Conservation (phyloP, 2,797 vertebrate genomes). For the Pteronotus mesoamericanus region DNA sequence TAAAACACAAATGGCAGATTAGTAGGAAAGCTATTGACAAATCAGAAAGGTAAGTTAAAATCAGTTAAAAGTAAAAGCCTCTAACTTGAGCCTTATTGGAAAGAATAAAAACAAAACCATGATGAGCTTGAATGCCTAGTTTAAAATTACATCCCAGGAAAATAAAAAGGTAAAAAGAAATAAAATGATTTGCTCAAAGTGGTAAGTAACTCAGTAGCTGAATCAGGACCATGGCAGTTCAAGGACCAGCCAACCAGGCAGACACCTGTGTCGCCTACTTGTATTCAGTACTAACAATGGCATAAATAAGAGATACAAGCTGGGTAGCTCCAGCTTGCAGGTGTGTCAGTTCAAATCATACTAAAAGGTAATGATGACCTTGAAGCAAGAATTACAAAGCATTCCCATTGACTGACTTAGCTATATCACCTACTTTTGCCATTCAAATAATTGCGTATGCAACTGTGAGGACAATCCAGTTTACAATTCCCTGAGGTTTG, state of each 20-base stretch:
- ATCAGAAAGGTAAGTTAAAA: neutral
- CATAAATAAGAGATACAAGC: neutral
- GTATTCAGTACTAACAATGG: neutral
- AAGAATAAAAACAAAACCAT: neutral
- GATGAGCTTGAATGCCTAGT: neutral
- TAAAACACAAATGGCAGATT: neutral
- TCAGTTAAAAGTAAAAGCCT: constrained; percentile 22
- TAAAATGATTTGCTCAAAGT: constrained; percentile 16
- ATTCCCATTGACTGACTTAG: neutral
- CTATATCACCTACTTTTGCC: neutral
- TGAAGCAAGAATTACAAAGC: neutral
- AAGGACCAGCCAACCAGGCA: neutral
- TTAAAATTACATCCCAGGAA: neutral
- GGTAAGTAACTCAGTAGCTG: neutral
- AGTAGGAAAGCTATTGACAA: neutral
- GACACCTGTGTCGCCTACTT: neutral
- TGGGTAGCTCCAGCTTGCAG: neutral
- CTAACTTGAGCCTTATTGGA: neutral
- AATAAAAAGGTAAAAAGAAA: neutral
- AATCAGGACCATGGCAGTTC: neutral
- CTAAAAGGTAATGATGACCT: neutral
- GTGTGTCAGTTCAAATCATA: neutral
- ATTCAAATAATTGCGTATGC: neutral
- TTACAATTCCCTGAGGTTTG: neutral
- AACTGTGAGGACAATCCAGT: neutral